Evolutionary conservation across 2,888 invertebrate genomes (phyloP).

Genomic region (Clepsis dumicolana): DNA sequence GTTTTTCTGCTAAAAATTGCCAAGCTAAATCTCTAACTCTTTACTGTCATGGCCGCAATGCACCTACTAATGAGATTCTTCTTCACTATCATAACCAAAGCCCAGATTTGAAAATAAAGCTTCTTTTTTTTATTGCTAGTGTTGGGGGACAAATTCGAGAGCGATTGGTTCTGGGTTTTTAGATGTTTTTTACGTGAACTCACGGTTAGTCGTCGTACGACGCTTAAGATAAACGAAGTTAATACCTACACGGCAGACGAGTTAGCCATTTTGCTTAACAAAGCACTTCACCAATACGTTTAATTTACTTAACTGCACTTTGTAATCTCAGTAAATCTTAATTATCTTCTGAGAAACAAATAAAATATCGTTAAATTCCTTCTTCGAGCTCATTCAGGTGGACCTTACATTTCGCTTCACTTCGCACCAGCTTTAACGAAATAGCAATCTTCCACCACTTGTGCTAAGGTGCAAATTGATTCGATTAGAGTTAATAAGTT

Average conservation of each 20-base stretch:
- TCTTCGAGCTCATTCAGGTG: conserved; percentile 38
- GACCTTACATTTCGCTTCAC: conserved; percentile 25
- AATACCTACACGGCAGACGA: background rate
- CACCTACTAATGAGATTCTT: no score
- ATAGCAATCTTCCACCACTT: conserved; percentile 23
- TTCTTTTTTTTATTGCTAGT: no score
- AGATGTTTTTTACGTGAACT: no score
- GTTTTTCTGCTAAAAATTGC: no score
- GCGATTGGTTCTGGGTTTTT: no score
- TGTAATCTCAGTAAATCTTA: conserved; percentile 37
- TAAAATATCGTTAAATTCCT: conserved; percentile 39
- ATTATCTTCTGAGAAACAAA: conserved; percentile 37
- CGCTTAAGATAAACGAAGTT: no score
- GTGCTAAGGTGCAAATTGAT: conserved; percentile 33
- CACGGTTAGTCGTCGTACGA: no score
- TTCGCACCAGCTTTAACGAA: background rate
- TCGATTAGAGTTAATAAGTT: conserved; percentile 39
- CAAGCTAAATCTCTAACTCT: no score
- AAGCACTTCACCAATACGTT: background rate
- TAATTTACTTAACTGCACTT: background rate
- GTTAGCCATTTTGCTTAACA: background rate
- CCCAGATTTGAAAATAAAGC: no score
- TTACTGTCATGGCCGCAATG: no score
- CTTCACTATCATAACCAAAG: no score
- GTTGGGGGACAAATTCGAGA: no score